Evolutionary conservation across 2,888 invertebrate species (phyloP), one percentile per base, ranked within the genome.

Genomic region (Plagodis pulveraria): DNA sequence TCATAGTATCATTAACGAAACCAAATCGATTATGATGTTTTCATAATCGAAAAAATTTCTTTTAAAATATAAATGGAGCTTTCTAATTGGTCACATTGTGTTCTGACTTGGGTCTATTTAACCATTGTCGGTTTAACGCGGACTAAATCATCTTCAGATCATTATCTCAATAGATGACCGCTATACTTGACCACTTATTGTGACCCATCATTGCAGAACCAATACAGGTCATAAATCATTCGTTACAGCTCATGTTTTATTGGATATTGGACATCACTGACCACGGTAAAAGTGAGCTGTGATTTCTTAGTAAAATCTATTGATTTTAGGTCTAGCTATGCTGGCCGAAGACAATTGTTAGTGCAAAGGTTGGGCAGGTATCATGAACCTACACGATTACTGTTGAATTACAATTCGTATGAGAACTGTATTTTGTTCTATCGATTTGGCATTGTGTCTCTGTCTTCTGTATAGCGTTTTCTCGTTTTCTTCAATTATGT

Each of bases 321-420:
- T 84, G 81, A 71, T 72, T 61, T 55, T 67, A 76, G 83, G 62
- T 78, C 70, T 57, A 47, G 52, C 78, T 84, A 75, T 41, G 50
- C 68, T 86, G 87, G 90, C 68, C 73, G 46, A 61, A 69, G 70
- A 74, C 76, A 80, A 87, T 88, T 88, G 89, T 89, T 87, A 10
- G 51, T 48, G 48, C 56, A 61, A 61, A 84, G 81, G 83, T 89
- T 89, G 83, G 83, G 86, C 80, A 90, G 88, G 82, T 85, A 91
- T 91, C 87, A 86, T 91, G 90, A 91, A 92, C 91, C 89, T 91
- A 91, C 89, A 91, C 87, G 88, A 91, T 89, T 89, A 89, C 87
- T 86, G 86, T 87, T 81, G 86, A 82, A 91, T 91, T 89, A 90
- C 84, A 76, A 81, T 89, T 86, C 84, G 87, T 91, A 91, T 90